Percentiles rank a stretch among this genome's conserved stretches.
Evolutionary conservation across 2,888 invertebrate species (phyloP).

Genomic region (Amphipyra berbera): DNA sequence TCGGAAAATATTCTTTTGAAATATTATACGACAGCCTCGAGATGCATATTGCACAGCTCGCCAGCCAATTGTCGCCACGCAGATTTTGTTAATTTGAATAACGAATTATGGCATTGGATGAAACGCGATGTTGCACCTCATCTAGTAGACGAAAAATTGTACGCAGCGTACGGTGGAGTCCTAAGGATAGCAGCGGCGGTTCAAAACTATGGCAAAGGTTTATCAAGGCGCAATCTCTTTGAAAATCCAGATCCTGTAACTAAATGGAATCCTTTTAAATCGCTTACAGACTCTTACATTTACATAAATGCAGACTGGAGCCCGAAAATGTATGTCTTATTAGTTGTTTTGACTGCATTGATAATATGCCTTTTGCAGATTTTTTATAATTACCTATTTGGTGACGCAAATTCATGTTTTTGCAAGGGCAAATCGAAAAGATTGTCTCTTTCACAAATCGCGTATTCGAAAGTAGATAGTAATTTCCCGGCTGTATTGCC

Average conservation of each 20-base stretch:
- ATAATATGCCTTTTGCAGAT: slow-evolving; percentile 76
- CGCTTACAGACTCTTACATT: slow-evolving; percentile 69
- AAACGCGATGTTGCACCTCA: slow-evolving; percentile 82
- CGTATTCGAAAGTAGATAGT: slow-evolving; percentile 69
- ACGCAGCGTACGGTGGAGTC: slow-evolving; percentile 81
- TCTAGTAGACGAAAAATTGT: slow-evolving; percentile 79
- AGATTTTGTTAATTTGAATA: slow-evolving; percentile 83
- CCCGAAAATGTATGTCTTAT: slow-evolving; percentile 70
- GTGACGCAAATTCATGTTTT: slow-evolving; percentile 66
- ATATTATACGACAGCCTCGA: slow-evolving; percentile 80
- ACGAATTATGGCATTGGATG: slow-evolving; percentile 86
- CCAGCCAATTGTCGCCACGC: slow-evolving; percentile 78
- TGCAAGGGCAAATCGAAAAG: slow-evolving; percentile 59
- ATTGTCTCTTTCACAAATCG: slow-evolving; percentile 52
- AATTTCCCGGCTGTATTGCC: slow-evolving; percentile 71
- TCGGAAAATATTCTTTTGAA: slow-evolving; percentile 79
- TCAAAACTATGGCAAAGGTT: slow-evolving; percentile 80
- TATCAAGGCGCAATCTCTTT: slow-evolving; percentile 77
- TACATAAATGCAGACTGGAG: slow-evolving; percentile 75
- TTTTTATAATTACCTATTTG: slow-evolving; percentile 74
- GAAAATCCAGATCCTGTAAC: slow-evolving; percentile 61
- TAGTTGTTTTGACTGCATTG: slow-evolving; percentile 70
- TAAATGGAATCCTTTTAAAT: slow-evolving; percentile 77
- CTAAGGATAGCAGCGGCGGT: slow-evolving; percentile 83
- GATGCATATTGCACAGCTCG: slow-evolving; percentile 79